Evolutionary conservation across 1,140 invertebrate genomes (phyloP).

Genomic region (Leptinotarsa undecemlineata): DNA sequence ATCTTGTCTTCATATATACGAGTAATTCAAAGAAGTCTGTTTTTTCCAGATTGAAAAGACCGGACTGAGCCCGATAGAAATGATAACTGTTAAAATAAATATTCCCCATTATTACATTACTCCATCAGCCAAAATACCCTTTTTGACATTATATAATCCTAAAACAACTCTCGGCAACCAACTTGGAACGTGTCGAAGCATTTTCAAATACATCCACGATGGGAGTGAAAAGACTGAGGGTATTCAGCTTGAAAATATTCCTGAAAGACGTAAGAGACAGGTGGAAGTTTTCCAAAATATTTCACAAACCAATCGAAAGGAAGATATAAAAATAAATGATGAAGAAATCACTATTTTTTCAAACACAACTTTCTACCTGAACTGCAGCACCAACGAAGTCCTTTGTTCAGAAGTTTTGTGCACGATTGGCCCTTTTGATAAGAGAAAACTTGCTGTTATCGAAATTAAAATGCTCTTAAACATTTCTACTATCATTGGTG

Average conservation of each 20-base stretch:
- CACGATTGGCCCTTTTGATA: not conserved
- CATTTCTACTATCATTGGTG: not conserved
- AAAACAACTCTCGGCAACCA: constrained; percentile 1
- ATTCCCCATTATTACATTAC: not conserved
- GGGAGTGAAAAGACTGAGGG: not conserved
- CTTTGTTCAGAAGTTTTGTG: constrained; percentile 5
- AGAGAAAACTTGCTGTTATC: not conserved
- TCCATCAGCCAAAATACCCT: not conserved
- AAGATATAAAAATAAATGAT: constrained; percentile 11
- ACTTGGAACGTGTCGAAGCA: not conserved
- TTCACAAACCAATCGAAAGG: not conserved
- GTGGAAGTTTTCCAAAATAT: constrained; percentile 1
- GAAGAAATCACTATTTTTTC: not conserved
- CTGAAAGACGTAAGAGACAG: constrained; percentile 8
- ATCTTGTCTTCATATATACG: too few relatives aligned
- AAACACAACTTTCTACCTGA: constrained; percentile 10
- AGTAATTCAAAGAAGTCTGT: too few relatives aligned
- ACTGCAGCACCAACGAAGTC: not conserved
- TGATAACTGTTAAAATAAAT: not conserved
- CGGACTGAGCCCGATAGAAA: not conserved
- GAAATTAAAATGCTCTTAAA: not conserved
- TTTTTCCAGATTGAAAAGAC: not conserved
- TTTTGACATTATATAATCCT: not conserved
- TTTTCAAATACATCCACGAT: not conserved
- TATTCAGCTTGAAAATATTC: not conserved